Evolutionary conservation across 2,888 invertebrate genomes (phyloP).

Genomic region (Zelleria hepariella): DNA sequence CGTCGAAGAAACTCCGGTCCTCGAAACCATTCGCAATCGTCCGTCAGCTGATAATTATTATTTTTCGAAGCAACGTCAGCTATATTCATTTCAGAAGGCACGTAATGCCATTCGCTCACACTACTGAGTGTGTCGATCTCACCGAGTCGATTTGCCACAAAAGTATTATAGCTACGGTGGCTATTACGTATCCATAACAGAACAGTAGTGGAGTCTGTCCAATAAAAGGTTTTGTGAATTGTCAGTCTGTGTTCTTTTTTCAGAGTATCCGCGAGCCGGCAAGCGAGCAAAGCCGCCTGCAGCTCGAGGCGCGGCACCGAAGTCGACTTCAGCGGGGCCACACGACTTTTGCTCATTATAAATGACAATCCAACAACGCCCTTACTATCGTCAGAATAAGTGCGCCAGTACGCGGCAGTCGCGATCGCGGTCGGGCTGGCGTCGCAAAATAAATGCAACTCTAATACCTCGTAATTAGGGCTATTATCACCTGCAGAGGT

Average conservation of each 20-base stretch:
- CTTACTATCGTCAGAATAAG: neutral
- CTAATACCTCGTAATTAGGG: neutral
- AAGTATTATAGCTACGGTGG: constrained; percentile 15
- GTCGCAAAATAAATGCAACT: constrained; percentile 13
- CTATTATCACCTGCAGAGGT: too few species aligned
- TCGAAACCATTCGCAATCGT: neutral
- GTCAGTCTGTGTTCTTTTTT: constrained; percentile 1
- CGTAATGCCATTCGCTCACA: constrained; percentile 20
- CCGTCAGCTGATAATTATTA: neutral
- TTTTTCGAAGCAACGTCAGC: constrained; percentile 12
- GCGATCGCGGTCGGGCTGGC: constrained; percentile 1
- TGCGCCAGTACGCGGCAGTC: neutral
- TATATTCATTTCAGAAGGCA: constrained; percentile 18
- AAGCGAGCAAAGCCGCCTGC: constrained; percentile 8
- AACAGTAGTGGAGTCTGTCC: constrained; percentile 18
- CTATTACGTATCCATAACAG: constrained; percentile 17
- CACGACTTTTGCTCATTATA: constrained; percentile 2
- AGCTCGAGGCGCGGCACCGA: constrained; percentile 8
- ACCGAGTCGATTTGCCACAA: constrained; percentile 16
- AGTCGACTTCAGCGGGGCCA: constrained; percentile 7
- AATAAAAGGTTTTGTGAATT: constrained; percentile 7
- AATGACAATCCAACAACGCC: neutral
- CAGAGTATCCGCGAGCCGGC: constrained; percentile 4
- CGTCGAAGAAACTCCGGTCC: neutral
- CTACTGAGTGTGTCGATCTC: constrained; percentile 18